Evolutionary conservation across 2,113 vertebrate genomes (phyloP).

Genomic region (Grus americana): DNA sequence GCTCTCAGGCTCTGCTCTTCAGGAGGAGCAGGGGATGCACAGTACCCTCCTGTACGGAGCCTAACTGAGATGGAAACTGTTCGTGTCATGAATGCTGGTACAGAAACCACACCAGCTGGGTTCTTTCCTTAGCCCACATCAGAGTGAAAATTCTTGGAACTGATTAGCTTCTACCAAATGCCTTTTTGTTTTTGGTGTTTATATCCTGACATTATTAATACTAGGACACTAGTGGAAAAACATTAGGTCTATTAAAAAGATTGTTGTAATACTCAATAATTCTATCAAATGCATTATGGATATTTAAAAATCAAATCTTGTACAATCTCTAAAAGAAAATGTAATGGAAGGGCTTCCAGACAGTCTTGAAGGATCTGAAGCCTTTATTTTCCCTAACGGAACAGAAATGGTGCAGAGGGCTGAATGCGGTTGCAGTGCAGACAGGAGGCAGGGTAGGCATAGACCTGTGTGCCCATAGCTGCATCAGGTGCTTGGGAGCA

Average conservation of each 20-base stretch:
- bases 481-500: background rate
- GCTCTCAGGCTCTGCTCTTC: background rate
- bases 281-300: background rate
- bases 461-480: background rate
- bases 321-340: background rate
- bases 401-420: background rate
- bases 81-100: background rate
- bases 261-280: background rate
- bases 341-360: background rate
- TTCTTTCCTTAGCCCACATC: conserved; percentile 1
- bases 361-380: background rate
- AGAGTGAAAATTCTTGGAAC: background rate
- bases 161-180: background rate
- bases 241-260: background rate
- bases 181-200: background rate
- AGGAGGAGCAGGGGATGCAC: background rate
- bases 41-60: background rate
- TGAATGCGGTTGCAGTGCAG: background rate
- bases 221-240: background rate
- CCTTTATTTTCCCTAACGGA: background rate
- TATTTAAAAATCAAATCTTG: background rate
- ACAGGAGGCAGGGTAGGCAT: background rate
- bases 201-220: background rate
- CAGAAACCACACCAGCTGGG: background rate
- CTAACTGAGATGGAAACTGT: background rate